Percentiles rank a stretch among this genome's conserved stretches.
These are phyloP conservation scores for Peucedramus taeniatus DNA, from an alignment of 2,113 vertebrate genomes.

Conservation along the genomic window DNA sequence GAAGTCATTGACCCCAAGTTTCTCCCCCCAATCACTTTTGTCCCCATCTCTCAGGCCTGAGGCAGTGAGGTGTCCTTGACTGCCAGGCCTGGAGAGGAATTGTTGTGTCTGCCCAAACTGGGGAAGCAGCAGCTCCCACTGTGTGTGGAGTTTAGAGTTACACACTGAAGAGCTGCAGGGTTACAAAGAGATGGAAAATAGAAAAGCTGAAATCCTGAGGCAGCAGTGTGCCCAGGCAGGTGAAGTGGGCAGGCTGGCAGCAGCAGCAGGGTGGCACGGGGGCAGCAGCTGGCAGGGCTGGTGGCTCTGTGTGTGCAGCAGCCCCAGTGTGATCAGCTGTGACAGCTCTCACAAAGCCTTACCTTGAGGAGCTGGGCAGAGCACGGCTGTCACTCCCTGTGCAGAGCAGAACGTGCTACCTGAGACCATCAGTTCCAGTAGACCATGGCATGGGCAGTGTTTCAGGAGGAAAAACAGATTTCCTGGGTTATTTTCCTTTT, in stretches of 20 bases:
- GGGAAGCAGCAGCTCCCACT: not conserved
- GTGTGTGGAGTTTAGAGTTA: not conserved
- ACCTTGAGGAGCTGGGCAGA: not conserved
- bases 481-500: not conserved
- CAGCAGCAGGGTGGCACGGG: not conserved
- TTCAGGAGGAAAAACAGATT: not conserved
- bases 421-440: not conserved
- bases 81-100: not conserved
- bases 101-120: not conserved
- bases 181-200: fast-evolving
- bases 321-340: not conserved
- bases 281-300: not conserved
- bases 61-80: not conserved
- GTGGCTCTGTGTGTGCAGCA: not conserved
- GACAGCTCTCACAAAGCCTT: not conserved
- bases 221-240: not conserved
- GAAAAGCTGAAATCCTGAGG: fast-evolving
- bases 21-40: not conserved
- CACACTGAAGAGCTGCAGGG: not conserved
- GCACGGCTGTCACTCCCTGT: not conserved
- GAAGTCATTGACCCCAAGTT: not conserved
- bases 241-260: no score
- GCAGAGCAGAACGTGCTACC: not conserved
- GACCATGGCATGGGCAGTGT: not conserved
- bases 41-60: not conserved